Conservation (phyloP, 2,113 vertebrate species). For the Piaya cayana region DNA sequence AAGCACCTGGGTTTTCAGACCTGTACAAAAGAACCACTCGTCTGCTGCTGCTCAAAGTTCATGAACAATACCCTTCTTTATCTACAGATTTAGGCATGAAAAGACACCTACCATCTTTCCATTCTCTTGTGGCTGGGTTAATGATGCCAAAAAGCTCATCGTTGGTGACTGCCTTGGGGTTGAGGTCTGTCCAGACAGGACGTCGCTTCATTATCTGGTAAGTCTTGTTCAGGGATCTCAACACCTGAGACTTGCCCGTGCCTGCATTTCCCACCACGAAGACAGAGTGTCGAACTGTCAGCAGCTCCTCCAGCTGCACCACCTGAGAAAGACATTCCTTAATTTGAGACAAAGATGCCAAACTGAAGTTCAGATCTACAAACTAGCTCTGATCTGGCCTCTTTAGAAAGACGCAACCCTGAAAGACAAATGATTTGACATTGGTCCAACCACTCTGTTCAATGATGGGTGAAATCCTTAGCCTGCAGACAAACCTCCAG, state of each 20-base stretch:
- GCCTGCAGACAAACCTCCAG: neutral
- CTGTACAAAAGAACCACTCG: neutral
- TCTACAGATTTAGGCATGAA: neutral
- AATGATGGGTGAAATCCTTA: neutral
- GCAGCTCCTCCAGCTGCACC: slow-evolving; percentile 92
- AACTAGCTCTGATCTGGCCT: rapidly evolving
- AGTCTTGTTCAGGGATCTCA: slow-evolving; percentile 88
- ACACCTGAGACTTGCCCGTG: slow-evolving; percentile 92
- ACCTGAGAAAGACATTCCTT: slow-evolving; percentile 74
- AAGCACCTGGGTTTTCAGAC: neutral
- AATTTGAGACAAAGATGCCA: neutral
- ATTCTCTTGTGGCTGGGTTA: slow-evolving; percentile 90
- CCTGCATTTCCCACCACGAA: slow-evolving; percentile 92
- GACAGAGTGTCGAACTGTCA: slow-evolving; percentile 92
- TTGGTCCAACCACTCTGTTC: neutral
- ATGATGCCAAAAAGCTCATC: slow-evolving; percentile 90
- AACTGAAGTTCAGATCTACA: neutral
- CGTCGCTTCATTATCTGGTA: slow-evolving; percentile 89
- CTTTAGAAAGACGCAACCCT: neutral
- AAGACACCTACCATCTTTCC: slow-evolving; percentile 89
- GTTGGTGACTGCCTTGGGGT: slow-evolving; percentile 89
- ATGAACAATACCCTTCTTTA: neutral
- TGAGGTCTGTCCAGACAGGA: slow-evolving; percentile 92
- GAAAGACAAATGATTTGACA: neutral
- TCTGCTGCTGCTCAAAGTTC: neutral